Conservation (phyloP, 1,140 invertebrate species). For the Trissolcus basalis region DNA sequence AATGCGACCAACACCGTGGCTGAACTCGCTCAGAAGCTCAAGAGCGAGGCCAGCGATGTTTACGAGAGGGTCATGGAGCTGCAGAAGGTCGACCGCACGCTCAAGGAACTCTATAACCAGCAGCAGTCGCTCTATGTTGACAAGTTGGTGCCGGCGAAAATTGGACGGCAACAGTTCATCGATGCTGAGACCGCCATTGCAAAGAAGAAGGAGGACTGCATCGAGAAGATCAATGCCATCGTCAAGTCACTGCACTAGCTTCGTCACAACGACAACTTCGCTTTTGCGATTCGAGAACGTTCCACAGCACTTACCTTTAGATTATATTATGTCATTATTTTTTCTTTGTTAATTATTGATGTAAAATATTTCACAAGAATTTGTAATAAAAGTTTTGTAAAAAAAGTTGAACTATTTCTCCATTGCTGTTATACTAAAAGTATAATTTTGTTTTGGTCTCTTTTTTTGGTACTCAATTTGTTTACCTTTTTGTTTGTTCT, state of each 20-base stretch:
- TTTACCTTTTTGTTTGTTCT: too few relatives aligned
- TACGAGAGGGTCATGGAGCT: constrained; percentile 81
- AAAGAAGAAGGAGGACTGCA: constrained; percentile 81
- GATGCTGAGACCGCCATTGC: constrained; percentile 79
- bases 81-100: constrained; percentile 79
- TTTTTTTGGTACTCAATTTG: not conserved
- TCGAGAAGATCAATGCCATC: constrained; percentile 81
- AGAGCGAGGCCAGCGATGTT: constrained; percentile 80
- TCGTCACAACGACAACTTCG: constrained; percentile 5
- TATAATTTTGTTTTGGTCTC: not conserved
- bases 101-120: constrained; percentile 76
- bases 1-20: constrained; percentile 78
- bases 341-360: constrained; percentile 39
- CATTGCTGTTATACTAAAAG: not conserved
- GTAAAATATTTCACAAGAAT: constrained; percentile 50
- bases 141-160: constrained; percentile 82
- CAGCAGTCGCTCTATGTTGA: constrained; percentile 79
- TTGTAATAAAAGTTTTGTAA: constrained; percentile 41
- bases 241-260: constrained; percentile 75
- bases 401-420: not conserved
- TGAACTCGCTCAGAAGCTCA: constrained; percentile 79
- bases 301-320: too few relatives aligned
- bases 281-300: not conserved
- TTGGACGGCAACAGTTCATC: constrained; percentile 80
- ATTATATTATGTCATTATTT: not conserved